A percentile compares a stretch with the other conserved stretches of the same genome.
Evolutionary conservation across 2,888 invertebrate genomes (phyloP).

Genomic region (Aspidiotus rigidus): DNA sequence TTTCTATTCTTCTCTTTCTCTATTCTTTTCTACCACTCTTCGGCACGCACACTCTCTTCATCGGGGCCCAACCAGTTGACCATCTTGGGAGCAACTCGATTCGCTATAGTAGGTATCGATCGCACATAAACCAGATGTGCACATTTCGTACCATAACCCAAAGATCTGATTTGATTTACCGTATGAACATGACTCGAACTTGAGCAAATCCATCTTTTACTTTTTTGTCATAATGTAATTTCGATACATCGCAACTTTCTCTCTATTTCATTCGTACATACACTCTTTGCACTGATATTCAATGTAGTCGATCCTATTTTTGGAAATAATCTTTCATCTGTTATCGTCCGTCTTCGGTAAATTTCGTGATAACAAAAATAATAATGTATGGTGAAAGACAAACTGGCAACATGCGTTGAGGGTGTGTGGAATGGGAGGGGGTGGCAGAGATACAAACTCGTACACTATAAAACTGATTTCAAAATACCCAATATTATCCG

Average conservation of each 20-base stretch:
- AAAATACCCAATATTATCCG: too few species aligned
- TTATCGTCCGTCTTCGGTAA: too few species aligned
- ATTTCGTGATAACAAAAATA: too few species aligned
- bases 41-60: too few species aligned
- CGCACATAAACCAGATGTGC: slow-evolving; percentile 25
- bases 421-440: too few species aligned
- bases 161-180: slow-evolving; percentile 21
- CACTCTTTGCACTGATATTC: neutral
- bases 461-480: too few species aligned
- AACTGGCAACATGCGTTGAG: too few species aligned
- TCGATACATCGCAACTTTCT: slow-evolving; percentile 2
- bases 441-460: too few species aligned
- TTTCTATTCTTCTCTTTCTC: slow-evolving; percentile 11
- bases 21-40: too few species aligned
- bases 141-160: slow-evolving; percentile 10
- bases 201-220: slow-evolving; percentile 17
- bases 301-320: too few species aligned
- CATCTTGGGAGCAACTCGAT: slow-evolving; percentile 28
- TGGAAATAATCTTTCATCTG: too few species aligned
- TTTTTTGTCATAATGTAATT: slow-evolving; percentile 14
- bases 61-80: slow-evolving; percentile 22
- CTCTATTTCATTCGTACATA: neutral
- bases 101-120: slow-evolving; percentile 10
- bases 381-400: too few species aligned
- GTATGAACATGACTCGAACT: slow-evolving; percentile 15